Evolutionary conservation across 2,888 invertebrate species (phyloP), one percentile per base, ranked within the genome.

Genomic region (Plebejus melissa): DNA sequence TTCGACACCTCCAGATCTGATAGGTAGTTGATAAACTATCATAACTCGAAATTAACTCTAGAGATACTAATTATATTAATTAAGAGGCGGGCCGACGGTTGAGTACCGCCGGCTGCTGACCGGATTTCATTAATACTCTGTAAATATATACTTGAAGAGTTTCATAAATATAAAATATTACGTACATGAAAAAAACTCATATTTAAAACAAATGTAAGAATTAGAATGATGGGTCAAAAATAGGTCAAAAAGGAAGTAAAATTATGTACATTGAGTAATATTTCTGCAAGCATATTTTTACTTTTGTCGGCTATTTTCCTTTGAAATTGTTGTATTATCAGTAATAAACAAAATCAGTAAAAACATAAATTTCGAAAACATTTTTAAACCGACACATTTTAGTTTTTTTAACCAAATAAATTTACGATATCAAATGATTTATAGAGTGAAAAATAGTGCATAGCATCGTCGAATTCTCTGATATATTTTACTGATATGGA

Each of bases 1-100:
- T 65, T 36, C 65, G 32, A 65, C 65, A 65, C 65, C 65, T 36
- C 32, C 65, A 65, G 65, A 65, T 65, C 65, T 65, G 65, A 65
- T 65, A 16, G 65, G 11, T 65, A 16, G 65, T 32, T 65, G 28
- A 16, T 32, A 32, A 65, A 65, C 65, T 65, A 65, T 65, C 32
- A 65, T 65, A 65, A 65, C 65, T 65, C 32, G 32, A 13, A 65
- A 32, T 65, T 65, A 65, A 4, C 65, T 65, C 9, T 13, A 13
- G 65, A 36, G 32, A 65, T 65, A 65, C 65, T 65, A 65, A 65
- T 65, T 65, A 65, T 32, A 65, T 36, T 65, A 65, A 65, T 65
- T 65, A 65, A 65, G 65, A 65, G 65, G 11, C 32, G 32, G 28
- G 65, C 65, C 60, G 65, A 13, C 60, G 32, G 65, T 32, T 65